Percentiles rank a stretch among this genome's conserved stretches.
Conservation (phyloP, 2,113 vertebrate genomes). For the Limanda limanda region DNA sequence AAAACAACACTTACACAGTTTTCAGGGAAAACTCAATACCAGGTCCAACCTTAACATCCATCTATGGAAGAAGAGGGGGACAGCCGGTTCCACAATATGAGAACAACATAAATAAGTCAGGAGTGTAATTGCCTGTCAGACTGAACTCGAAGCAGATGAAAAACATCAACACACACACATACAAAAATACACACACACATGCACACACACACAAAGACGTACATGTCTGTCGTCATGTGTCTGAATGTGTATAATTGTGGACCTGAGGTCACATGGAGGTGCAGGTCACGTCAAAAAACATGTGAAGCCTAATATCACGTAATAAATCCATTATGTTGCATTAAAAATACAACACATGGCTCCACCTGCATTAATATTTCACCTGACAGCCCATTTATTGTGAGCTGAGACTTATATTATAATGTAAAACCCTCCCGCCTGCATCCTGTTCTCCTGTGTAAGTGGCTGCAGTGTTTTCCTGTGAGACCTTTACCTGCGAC, state of each 20-base stretch:
- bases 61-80: slow-evolving; percentile 14
- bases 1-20: background rate
- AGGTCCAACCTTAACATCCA: slow-evolving; percentile 21
- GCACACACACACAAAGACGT: background rate
- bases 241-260: slow-evolving; percentile 11
- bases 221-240: background rate
- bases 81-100: slow-evolving; percentile 36
- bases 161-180: background rate
- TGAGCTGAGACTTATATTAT: slow-evolving; percentile 55
- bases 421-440: slow-evolving; percentile 39
- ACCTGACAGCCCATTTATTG: slow-evolving; percentile 66
- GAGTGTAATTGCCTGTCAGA: slow-evolving; percentile 32
- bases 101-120: slow-evolving; percentile 62
- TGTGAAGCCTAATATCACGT: slow-evolving; percentile 43
- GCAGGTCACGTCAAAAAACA: slow-evolving; percentile 18
- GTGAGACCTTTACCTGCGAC: slow-evolving; percentile 31
- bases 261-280: background rate
- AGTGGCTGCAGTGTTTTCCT: slow-evolving; percentile 32
- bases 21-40: background rate
- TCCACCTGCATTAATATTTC: slow-evolving; percentile 72
- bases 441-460: slow-evolving; percentile 35
- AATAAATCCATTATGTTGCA: slow-evolving; percentile 65
- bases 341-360: slow-evolving; percentile 67
- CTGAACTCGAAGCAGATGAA: slow-evolving; percentile 23
- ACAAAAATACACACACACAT: background rate